Conservation (phyloP, 2,888 invertebrate species). For the Dastarcus helophoroides region DNA sequence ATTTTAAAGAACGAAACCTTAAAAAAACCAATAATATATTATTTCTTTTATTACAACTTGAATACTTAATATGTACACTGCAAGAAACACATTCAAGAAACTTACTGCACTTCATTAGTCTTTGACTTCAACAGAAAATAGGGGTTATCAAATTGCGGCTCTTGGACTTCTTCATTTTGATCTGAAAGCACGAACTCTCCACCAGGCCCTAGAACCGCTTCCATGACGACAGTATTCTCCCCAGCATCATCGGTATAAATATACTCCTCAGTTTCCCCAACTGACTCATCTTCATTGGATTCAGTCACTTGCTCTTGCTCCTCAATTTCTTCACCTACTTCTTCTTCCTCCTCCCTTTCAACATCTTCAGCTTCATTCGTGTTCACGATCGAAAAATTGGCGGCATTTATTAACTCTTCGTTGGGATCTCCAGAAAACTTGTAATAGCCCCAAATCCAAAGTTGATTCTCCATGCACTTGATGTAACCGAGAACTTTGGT, state of each 20-base stretch:
- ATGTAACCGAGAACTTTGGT: constrained; percentile 33
- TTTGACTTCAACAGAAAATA: too few species aligned
- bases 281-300: constrained; percentile 24
- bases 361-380: constrained; percentile 9
- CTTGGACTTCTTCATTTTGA: too few species aligned
- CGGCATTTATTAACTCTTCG: constrained; percentile 28
- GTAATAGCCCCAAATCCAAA: constrained; percentile 36
- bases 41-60: too few species aligned
- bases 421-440: constrained; percentile 23
- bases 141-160: too few species aligned
- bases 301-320: constrained; percentile 11
- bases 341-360: constrained; percentile 7
- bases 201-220: constrained; percentile 9
- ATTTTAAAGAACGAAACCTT: too few species aligned
- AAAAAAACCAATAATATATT: too few species aligned
- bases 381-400: constrained; percentile 24
- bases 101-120: too few species aligned
- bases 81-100: too few species aligned
- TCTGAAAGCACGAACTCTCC: constrained; percentile 9
- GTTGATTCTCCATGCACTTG: constrained; percentile 34
- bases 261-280: constrained; percentile 3
- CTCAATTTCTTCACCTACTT: constrained; percentile 9
- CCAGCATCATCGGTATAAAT: constrained; percentile 5
- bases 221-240: constrained; percentile 9
- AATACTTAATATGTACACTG: too few species aligned